Evolutionary conservation across 2,888 invertebrate genomes (phyloP).

Genomic region (Cacoxenus indagator): DNA sequence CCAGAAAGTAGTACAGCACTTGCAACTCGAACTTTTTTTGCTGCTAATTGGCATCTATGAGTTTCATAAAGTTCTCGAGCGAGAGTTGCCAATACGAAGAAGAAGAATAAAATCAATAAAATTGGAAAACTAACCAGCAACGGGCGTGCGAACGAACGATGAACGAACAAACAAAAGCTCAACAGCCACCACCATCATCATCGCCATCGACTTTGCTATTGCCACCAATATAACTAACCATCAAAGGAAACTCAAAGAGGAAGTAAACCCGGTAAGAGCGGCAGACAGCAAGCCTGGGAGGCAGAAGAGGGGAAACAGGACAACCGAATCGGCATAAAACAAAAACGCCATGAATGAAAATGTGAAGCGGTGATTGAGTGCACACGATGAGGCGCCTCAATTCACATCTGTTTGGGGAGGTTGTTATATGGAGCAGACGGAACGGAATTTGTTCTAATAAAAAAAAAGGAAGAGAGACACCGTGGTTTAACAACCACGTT

Average conservation of each 20-base stretch:
- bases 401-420: background rate
- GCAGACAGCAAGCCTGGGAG: background rate
- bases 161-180: background rate
- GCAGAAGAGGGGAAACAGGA: background rate
- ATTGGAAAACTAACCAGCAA: slow-evolving; percentile 54
- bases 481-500: no score
- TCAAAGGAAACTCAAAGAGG: background rate
- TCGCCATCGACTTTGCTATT: no score
- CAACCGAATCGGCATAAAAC: background rate
- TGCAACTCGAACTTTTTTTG: slow-evolving; percentile 3
- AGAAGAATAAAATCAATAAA: slow-evolving; percentile 60
- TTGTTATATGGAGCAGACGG: background rate
- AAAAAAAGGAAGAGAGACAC: background rate
- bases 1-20: background rate
- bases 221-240: no score
- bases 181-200: background rate
- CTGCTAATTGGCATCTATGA: slow-evolving; percentile 10
- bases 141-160: slow-evolving; percentile 33
- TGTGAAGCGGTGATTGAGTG: background rate
- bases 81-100: slow-evolving; percentile 33
- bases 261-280: background rate
- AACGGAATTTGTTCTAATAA: background rate
- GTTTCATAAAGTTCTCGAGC: background rate
- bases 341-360: slow-evolving; percentile 11
- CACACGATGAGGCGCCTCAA: background rate